Base-by-base conservation (phyloP, 2,888 invertebrate genomes). In the Lissocephala sabroskyi region DNA sequence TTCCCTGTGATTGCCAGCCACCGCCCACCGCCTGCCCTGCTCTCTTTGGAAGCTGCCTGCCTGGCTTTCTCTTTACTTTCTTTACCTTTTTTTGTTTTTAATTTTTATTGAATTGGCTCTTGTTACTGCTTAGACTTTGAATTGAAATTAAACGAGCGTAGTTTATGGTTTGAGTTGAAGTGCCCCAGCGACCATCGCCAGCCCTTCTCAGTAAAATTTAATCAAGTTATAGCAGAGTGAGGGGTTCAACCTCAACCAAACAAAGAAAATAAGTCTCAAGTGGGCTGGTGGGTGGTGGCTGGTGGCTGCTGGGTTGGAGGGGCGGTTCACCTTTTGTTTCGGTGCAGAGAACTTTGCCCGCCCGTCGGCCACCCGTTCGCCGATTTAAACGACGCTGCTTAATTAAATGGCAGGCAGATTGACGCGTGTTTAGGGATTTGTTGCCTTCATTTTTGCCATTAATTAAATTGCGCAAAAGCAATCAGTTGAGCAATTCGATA, bases 61-160 rank as follows among this genome's bases (percentile, higher is more conserved):
- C 19, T 43, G 45, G 36, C 50, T 57, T 51, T 58, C 50, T 14
- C 10, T 28, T 29, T 18, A 11, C 29, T 7, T 16, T 29, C 17
- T 30, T 36, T 29, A 16, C 13, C 32, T 36, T 45, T 26, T 18
- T 45, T 36, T 37, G 50, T 63, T 75, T 70, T 70, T 71, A 70
- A 75, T 75, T 64, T 70, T 75, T 70, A 70, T 70, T 70, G 68
- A 70, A 75, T 70, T 70, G 68, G 68, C 68, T 75, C 66, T 67
- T 67, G 73, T 63, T 56, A 61, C 67, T 75, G 75, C 75, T 75
- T 64, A 66, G 73, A 70, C 67, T 75, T 66, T 73, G 76, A 73
- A 76, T 76, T 73, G 76, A 62, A 70, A 70, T 70, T 70, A 70
- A 70, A 73, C 73, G 73, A 76, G 73, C 76, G 67, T 73, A 77